Conservation (phyloP, 2,113 vertebrate genomes). For the Phaethon lepturus region DNA sequence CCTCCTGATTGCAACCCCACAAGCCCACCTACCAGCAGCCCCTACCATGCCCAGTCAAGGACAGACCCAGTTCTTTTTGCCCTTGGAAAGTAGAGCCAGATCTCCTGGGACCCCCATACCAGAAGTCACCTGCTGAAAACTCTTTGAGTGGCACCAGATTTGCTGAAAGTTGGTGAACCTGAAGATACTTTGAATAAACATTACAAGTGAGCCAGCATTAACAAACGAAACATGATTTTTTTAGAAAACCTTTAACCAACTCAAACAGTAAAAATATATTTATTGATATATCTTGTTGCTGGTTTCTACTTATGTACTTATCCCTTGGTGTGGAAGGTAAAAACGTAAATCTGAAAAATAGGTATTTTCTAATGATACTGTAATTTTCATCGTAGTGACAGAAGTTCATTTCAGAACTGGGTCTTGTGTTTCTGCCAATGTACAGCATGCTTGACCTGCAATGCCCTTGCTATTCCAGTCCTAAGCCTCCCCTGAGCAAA, state of each 20-base stretch:
- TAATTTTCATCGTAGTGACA: neutral
- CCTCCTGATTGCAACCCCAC: neutral
- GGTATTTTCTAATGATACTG: neutral
- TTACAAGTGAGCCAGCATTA: neutral
- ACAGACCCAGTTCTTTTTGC: neutral
- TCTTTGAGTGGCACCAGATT: neutral
- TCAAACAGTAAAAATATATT: neutral
- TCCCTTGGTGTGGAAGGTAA: neutral
- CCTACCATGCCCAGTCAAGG: neutral
- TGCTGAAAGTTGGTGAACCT: neutral
- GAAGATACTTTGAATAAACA: neutral
- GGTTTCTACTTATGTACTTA: neutral
- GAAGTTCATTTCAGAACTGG: conserved; percentile 23
- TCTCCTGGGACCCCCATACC: neutral
- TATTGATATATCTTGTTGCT: neutral
- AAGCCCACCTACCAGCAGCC: neutral
- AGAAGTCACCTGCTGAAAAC: neutral
- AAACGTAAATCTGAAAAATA: neutral
- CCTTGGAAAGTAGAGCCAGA: neutral
- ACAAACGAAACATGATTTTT: neutral
- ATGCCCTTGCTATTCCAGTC: conserved; percentile 19
- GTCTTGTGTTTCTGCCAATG: conserved; percentile 40
- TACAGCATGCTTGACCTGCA: conserved; percentile 49
- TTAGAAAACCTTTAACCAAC: neutral
- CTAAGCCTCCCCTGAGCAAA: neutral